Percentiles rank a stretch among this genome's conserved stretches.
These are phyloP conservation scores for Nyctibius bracteatus DNA, from an alignment of 2,113 vertebrate genomes.

Conservation along the genomic window DNA sequence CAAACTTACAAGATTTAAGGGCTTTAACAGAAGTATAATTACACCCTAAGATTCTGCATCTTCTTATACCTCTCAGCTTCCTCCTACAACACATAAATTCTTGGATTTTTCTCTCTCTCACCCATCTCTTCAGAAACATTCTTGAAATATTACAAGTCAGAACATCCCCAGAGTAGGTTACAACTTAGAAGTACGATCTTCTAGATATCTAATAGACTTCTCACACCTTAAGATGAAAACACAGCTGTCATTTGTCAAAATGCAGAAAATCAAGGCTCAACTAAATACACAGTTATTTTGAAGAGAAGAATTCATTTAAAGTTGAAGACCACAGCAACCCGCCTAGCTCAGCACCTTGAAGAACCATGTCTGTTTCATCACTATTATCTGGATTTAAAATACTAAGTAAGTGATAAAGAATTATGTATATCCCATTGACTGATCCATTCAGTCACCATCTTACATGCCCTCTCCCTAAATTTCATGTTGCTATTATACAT, in stretches of 20 bases:
- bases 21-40: background rate
- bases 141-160: background rate
- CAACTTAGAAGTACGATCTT: background rate
- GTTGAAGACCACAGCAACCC: background rate
- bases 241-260: background rate
- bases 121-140: background rate
- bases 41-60: background rate
- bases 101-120: background rate
- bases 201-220: background rate
- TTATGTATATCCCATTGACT: background rate
- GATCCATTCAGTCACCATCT: background rate
- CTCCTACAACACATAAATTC: background rate
- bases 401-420: background rate
- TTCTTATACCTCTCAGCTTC: background rate
- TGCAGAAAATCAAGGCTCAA: background rate
- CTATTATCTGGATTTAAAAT: background rate
- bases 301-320: background rate
- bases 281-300: background rate
- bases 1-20: background rate
- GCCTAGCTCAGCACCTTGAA: background rate
- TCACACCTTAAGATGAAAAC: background rate
- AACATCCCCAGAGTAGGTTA: background rate
- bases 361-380: background rate
- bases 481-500: background rate
- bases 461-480: background rate